Conservation (phyloP, 1,140 invertebrate species). For the Magallana ariakensis region DNA sequence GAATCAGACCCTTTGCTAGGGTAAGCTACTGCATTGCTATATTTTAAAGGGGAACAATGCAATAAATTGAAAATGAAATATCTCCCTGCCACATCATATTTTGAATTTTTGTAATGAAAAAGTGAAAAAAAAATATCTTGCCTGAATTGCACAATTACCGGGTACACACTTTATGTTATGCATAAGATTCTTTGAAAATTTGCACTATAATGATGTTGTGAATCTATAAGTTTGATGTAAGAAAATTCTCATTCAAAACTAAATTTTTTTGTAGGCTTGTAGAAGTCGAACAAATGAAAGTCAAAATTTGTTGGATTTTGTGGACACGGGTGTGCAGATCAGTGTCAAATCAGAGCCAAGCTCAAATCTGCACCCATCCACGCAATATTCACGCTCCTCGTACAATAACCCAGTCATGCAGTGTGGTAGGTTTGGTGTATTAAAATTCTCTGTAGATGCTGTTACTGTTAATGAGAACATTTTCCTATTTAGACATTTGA, state of each 20-base stretch:
- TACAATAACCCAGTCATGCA: background rate
- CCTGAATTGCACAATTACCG: no score
- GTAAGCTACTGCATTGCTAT: no score
- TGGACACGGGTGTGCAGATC: background rate
- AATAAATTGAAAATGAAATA: no score
- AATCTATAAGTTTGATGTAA: background rate
- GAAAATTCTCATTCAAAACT: background rate
- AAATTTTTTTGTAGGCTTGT: constrained; percentile 10
- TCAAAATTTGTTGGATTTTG: background rate
- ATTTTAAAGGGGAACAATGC: no score
- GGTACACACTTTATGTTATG: no score
- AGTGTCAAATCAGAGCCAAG: background rate
- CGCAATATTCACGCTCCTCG: background rate
- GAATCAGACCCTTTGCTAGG: no score
- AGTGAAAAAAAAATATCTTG: no score
- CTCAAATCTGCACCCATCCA: background rate
- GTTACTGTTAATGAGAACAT: no score
- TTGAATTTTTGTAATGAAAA: no score
- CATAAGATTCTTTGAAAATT: background rate
- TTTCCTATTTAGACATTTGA: no score
- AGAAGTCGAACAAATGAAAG: background rate
- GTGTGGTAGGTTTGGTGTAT: background rate
- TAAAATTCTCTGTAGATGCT: no score
- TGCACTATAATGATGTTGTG: background rate
- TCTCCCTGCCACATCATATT: no score